Evolutionary conservation across 1,140 invertebrate species (phyloP).

Genomic region (Drosophila albomicans): DNA sequence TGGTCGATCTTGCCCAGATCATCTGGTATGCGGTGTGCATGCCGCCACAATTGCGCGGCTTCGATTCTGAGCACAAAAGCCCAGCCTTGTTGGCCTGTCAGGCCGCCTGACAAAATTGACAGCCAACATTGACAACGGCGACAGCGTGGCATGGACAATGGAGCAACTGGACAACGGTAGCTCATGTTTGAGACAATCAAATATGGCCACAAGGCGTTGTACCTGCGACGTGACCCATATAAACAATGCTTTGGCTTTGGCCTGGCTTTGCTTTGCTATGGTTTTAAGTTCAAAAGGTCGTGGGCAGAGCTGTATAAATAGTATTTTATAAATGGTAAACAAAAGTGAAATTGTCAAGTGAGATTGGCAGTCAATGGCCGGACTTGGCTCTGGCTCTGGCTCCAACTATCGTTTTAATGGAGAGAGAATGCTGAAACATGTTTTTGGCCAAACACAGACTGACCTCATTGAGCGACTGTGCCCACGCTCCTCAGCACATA

Average conservation of each 20-base stretch:
- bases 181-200: conserved; percentile 72
- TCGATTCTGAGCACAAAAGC: conserved; percentile 57
- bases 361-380: conserved; percentile 23
- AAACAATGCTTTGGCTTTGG: background rate
- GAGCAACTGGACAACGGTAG: conserved; percentile 62
- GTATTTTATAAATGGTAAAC: background rate
- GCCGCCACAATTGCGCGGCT: conserved; percentile 28
- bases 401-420: background rate
- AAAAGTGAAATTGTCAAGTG: background rate
- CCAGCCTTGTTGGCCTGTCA: conserved; percentile 74
- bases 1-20: conserved; percentile 61
- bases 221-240: conserved; percentile 55
- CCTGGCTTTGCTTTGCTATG: conserved; percentile 10
- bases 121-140: conserved; percentile 78
- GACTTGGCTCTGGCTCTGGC: too few species aligned
- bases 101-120: conserved; percentile 73
- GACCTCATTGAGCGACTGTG: conserved; percentile 52
- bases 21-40: conserved; percentile 64
- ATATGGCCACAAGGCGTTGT: conserved; percentile 67
- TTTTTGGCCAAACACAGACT: conserved; percentile 20
- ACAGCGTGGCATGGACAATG: conserved; percentile 35
- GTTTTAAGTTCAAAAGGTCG: conserved; percentile 66
- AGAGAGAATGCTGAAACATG: conserved; percentile 13
- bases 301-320: conserved; percentile 2
- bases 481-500: conserved; percentile 45